These are phyloP conservation scores for Syngnathoides biaculeatus DNA, from an alignment of 2,113 vertebrate genomes.

Conservation along the genomic window DNA sequence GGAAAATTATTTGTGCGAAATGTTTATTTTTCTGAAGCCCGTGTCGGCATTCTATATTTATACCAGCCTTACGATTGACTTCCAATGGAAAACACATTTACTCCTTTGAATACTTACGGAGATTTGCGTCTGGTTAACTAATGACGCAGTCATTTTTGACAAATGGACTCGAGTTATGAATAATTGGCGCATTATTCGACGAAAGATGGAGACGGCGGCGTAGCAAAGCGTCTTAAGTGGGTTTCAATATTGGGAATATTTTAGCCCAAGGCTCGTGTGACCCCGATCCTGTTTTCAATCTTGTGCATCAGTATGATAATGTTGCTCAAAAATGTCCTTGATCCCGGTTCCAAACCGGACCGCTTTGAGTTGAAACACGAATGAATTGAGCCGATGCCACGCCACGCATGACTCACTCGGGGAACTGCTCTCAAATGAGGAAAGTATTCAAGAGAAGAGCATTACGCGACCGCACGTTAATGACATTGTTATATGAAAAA, in stretches of 20 bases:
- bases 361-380: slow-evolving; percentile 17
- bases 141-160: slow-evolving; percentile 21
- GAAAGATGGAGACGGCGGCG: slow-evolving; percentile 6
- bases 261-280: slow-evolving; percentile 47
- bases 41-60: slow-evolving; percentile 19
- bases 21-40: not conserved
- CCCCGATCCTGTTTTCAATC: slow-evolving; percentile 44
- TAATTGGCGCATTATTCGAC: not conserved
- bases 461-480: not conserved
- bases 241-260: slow-evolving; percentile 29
- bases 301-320: slow-evolving; percentile 46
- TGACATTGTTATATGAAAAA: slow-evolving; percentile 3
- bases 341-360: slow-evolving; percentile 29
- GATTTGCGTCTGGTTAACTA: slow-evolving; percentile 34
- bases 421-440: slow-evolving; percentile 3
- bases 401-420: slow-evolving; percentile 9
- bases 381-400: slow-evolving; percentile 9
- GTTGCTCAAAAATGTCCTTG: slow-evolving; percentile 33
- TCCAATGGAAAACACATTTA: slow-evolving; percentile 20
- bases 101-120: slow-evolving; percentile 27
- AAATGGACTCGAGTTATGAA: slow-evolving; percentile 9
- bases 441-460: not conserved
- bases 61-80: slow-evolving; percentile 13
- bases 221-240: slow-evolving; percentile 36
- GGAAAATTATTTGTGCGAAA: not conserved